Conservation (phyloP, 2,113 vertebrate species). For the Corythornis cristatus region DNA sequence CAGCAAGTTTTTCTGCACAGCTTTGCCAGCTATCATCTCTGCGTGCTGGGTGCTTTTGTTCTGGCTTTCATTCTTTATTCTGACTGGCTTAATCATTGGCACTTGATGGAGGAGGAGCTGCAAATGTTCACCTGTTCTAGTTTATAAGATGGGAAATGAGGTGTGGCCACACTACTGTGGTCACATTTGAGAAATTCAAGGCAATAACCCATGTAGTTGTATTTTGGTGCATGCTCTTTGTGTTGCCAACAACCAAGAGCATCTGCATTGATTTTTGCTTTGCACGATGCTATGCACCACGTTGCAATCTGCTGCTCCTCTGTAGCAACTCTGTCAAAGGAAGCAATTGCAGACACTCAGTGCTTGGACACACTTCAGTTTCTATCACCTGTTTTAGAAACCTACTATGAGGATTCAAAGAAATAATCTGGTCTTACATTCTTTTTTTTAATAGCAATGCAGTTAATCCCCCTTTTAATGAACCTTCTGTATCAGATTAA, state of each 20-base stretch:
- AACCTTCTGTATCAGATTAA: not conserved
- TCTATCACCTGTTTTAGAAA: not conserved
- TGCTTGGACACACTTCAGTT: not conserved
- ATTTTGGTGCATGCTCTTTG: not conserved
- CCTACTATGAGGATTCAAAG: not conserved
- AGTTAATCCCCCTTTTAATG: not conserved
- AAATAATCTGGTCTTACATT: not conserved
- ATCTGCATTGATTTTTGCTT: not conserved
- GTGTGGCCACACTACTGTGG: accelerated
- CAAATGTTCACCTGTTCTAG: not conserved
- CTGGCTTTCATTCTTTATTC: not conserved
- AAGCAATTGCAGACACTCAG: not conserved
- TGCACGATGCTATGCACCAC: not conserved
- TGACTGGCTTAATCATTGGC: not conserved
- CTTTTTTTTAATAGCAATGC: not conserved
- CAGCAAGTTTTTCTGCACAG: not conserved
- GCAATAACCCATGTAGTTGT: not conserved
- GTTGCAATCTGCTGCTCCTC: not conserved
- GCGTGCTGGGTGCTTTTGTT: not conserved
- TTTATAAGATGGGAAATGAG: not conserved
- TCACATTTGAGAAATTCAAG: not conserved
- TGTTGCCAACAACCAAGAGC: not conserved
- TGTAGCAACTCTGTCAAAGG: not conserved
- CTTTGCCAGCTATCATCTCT: not conserved
- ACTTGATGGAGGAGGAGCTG: not conserved